phyloP scores from a whole-genome alignment of 2,797 vertebrate genomes.

The Micrastur ruficollis region DNA sequence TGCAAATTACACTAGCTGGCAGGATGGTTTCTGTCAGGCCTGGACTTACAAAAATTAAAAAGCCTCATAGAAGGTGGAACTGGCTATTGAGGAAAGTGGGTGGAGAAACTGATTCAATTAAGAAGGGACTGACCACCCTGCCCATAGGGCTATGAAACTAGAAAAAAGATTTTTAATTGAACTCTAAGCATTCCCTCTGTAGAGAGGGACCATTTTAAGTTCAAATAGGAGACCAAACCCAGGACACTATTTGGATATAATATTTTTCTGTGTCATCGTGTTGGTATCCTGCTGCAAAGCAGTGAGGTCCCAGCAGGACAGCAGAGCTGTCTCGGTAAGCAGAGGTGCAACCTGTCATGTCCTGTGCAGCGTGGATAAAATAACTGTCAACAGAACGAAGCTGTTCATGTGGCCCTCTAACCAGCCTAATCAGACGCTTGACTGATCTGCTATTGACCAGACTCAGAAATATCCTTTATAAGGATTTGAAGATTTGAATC shows the following conservation, averaged over 20 bases:
- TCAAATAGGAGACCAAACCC: neutral
- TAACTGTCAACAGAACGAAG: neutral
- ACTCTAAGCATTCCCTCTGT: neutral
- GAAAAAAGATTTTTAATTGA: conserved; percentile 10
- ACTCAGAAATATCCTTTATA: neutral
- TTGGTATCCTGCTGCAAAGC: neutral
- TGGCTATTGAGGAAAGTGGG: neutral
- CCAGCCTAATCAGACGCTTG: neutral
- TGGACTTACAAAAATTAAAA: neutral
- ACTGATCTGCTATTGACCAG: neutral
- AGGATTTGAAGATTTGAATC: neutral
- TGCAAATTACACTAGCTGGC: neutral
- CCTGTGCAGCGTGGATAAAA: neutral
- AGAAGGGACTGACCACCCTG: neutral
- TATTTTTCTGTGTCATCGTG: neutral
- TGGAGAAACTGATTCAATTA: neutral
- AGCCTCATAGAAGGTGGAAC: neutral
- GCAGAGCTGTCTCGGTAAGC: neutral
- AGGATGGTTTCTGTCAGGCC: neutral
- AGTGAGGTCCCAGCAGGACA: neutral
- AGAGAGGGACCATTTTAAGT: neutral
- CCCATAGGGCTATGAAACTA: neutral
- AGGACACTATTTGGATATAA: neutral
- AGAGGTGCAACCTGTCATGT: neutral
- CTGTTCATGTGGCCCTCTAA: neutral